A percentile compares a stretch with the other conserved stretches of the same genome.
phyloP scores from a whole-genome alignment of 1,140 invertebrate genomes.

The Drosophila takahashii region DNA sequence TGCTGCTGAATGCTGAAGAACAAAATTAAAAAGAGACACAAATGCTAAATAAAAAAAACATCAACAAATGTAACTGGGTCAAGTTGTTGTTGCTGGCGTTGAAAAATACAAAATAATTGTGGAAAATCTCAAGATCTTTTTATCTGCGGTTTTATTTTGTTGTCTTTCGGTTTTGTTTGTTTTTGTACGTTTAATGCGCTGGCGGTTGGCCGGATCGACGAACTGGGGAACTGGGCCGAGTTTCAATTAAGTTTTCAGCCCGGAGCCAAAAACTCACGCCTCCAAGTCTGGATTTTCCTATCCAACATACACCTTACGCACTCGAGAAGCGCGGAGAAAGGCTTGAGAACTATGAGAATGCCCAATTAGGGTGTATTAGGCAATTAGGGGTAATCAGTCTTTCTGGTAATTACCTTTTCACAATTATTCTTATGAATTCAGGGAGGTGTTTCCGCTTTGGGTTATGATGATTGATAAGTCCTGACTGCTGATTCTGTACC shows the following conservation, averaged over 20 bases:
- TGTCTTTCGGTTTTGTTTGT: slow-evolving; percentile 45
- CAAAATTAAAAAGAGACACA: slow-evolving; percentile 56
- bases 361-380: slow-evolving; percentile 39
- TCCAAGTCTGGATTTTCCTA: background rate
- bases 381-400: slow-evolving; percentile 40
- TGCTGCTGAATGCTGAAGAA: slow-evolving; percentile 52
- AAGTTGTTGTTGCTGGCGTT: slow-evolving; percentile 50
- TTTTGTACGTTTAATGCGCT: slow-evolving; percentile 47
- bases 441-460: slow-evolving; percentile 27
- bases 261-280: slow-evolving; percentile 24
- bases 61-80: slow-evolving; percentile 78
- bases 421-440: slow-evolving; percentile 41
- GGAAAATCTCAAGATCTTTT: slow-evolving; percentile 75
- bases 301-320: slow-evolving; percentile 44
- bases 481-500: background rate
- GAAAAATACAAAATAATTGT: slow-evolving; percentile 69
- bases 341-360: slow-evolving; percentile 36
- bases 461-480: slow-evolving; percentile 11
- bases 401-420: slow-evolving; percentile 35
- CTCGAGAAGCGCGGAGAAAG: slow-evolving; percentile 37
- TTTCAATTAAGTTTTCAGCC: slow-evolving; percentile 52
- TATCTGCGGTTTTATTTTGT: slow-evolving; percentile 76
- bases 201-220: slow-evolving; percentile 43
- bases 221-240: slow-evolving; percentile 48
- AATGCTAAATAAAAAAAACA: slow-evolving; percentile 53